Percentiles rank a stretch among this genome's conserved stretches.
Conservation (phyloP, 2,797 vertebrate genomes). For the Eulemur mongoz region DNA sequence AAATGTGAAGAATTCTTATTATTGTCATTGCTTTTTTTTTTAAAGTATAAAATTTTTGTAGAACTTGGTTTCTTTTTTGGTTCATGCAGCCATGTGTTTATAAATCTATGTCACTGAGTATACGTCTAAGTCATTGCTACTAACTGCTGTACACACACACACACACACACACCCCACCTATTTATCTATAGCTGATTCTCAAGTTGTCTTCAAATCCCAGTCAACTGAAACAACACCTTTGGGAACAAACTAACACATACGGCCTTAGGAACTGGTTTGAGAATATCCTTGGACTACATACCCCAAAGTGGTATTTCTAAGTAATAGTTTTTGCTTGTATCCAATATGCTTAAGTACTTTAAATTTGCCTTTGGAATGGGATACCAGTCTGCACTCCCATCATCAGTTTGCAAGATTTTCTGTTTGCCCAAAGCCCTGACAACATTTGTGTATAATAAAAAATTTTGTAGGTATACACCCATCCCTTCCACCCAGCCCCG, state of each 20-base stretch:
- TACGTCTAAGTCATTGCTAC: not conserved
- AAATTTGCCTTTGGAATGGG: not conserved
- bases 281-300: not conserved
- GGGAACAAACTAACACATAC: not conserved
- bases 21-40: constrained; percentile 6
- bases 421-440: not conserved
- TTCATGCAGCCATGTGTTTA: not conserved
- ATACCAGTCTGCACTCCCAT: not conserved
- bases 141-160: not conserved
- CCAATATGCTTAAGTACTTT: not conserved
- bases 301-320: not conserved
- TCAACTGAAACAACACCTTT: not conserved
- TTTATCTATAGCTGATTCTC: not conserved
- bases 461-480: no score
- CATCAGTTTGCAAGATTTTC: not conserved
- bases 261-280: not conserved
- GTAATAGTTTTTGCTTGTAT: not conserved
- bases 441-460: not conserved
- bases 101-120: not conserved
- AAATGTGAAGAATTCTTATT: not conserved
- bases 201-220: not conserved
- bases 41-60: not conserved
- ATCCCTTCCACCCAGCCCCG: no score
- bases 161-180: not conserved
- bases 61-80: not conserved